Base-by-base conservation (phyloP, 1,140 invertebrate genomes). In the Mesaphorura yosii region DNA sequence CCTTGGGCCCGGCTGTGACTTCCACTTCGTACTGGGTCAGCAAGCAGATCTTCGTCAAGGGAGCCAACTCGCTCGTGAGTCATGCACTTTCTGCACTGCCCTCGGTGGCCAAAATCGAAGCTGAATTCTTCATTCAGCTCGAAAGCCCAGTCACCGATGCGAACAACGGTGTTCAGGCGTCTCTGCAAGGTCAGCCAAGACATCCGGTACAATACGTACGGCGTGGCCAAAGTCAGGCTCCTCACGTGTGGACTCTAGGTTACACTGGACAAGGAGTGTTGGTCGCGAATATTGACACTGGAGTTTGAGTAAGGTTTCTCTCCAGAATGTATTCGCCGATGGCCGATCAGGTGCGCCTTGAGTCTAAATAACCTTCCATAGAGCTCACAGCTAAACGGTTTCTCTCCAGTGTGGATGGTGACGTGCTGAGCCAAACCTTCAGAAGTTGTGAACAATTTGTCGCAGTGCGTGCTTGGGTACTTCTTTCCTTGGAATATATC, bases 21-120 rank as follows among this genome's bases (percentile, higher is more conserved):
- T n/a, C n/a, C n/a, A n/a, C 31, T n/a, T 42, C 17, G n/a, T 51
- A 51, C 22, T 56, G 54, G 54, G 25, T 48, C 15, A 45, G 5
- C 6, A 56, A 56, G 23, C n/a, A 46, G 25, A 46, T 56, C 23
- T 51, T 23, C 22, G 41, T 56, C 4, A 31, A 34, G 17, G 28
- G 22, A 12, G 42, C 48, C 23, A 20, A 29, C 17, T 20, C 15
- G 19, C 26, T 7, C 2, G 23, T 56, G 12, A 20, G 50, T 4
- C 3, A 41, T 3, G 27, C 10, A 23, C 22, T 56, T 22, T 19
- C 40, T n/a, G 15, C 6, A 15, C 12, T 48, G 1, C 27, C 20
- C 15, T 10, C 26, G 7, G 22, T 17, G 12, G 15, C 2, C 14
- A 25, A 26, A 7, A 3, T 17, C 23, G 23, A 12, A 47, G 19